Conservation (phyloP, 2,113 vertebrate species). For the Bufo gargarizans region DNA sequence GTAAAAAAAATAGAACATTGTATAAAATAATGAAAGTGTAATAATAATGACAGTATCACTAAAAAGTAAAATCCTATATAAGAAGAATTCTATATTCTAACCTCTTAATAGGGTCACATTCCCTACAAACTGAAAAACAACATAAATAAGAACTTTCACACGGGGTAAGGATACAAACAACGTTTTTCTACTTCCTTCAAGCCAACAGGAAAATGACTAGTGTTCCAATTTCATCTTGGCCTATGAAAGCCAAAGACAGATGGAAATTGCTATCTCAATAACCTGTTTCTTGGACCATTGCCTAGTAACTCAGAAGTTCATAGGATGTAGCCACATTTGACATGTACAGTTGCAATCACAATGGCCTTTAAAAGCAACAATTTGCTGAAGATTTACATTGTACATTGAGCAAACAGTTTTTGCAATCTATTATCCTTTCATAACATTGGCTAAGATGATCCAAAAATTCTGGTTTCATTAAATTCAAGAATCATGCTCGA, state of each 20-base stretch:
- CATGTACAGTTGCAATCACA: not conserved
- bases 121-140: not conserved
- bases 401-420: not conserved
- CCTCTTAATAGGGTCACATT: not conserved
- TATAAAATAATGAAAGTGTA: not conserved
- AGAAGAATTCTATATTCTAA: not conserved
- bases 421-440: not conserved
- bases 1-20: not conserved
- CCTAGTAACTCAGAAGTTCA: conserved; percentile 18
- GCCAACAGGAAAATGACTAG: not conserved
- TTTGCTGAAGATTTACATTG: not conserved
- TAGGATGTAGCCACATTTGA: conserved; percentile 16
- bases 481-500: not conserved
- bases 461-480: not conserved
- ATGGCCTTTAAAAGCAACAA: conserved; percentile 10
- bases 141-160: not conserved
- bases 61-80: not conserved
- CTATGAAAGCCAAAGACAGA: conserved; percentile 17
- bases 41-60: not conserved
- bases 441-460: not conserved
- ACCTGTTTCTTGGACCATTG: conserved; percentile 7
- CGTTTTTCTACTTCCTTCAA: not conserved
- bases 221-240: conserved; percentile 24
- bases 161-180: not conserved
- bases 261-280: conserved; percentile 22